These are phyloP conservation scores for Colaptes auratus DNA, from an alignment of 2,113 vertebrate genomes.

Conservation along the genomic window DNA sequence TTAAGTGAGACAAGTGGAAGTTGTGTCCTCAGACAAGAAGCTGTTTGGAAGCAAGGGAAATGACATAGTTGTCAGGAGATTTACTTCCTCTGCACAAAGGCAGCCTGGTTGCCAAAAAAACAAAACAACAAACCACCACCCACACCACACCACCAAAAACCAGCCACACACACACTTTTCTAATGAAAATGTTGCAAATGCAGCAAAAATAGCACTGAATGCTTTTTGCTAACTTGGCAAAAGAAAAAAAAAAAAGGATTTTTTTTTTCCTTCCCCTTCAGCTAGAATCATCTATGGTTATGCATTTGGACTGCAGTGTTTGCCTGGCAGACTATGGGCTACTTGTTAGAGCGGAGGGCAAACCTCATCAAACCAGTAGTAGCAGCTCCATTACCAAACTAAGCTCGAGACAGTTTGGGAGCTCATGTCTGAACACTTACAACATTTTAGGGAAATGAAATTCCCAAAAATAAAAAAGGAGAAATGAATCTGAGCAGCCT, in stretches of 20 bases:
- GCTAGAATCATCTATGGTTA: fast-evolving
- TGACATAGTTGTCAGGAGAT: conserved; percentile 45
- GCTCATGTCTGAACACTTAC: neutral
- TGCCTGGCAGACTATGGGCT: neutral
- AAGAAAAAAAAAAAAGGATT: neutral
- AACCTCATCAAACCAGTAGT: neutral
- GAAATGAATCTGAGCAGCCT: conserved; percentile 74
- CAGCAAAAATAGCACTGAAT: neutral
- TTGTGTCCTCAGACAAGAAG: neutral
- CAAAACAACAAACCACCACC: neutral
- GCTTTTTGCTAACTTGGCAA: neutral
- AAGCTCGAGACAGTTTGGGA: neutral
- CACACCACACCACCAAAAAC: too few relatives aligned
- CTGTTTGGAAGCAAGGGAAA: conserved; percentile 54
- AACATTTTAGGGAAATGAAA: conserved; percentile 78
- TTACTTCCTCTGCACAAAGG: conserved; percentile 64
- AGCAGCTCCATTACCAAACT: neutral
- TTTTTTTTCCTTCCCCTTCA: neutral
- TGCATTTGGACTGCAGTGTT: fast-evolving
- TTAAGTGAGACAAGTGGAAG: neutral
- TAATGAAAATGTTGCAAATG: conserved; percentile 37
- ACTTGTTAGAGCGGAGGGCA: neutral
- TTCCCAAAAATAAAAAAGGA: conserved; percentile 68
- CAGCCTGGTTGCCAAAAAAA: conserved; percentile 39
- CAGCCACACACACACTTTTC: neutral